Evolutionary conservation across 2,888 invertebrate species (phyloP).

Genomic region (Saturnia japonica): DNA sequence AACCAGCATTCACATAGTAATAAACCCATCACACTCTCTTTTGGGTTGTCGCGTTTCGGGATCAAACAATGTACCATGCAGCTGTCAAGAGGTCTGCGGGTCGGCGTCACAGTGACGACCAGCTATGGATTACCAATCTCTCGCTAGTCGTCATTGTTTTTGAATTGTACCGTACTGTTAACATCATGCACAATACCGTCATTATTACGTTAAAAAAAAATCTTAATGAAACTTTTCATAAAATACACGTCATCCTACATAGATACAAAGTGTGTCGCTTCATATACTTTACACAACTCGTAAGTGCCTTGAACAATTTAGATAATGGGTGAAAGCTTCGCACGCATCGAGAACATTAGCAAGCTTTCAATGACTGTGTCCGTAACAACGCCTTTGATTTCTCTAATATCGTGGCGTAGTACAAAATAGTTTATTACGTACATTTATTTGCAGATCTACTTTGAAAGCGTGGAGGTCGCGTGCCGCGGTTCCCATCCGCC

Average conservation of each 20-base stretch:
- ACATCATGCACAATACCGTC: no score
- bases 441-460: slow-evolving; percentile 69
- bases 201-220: no score
- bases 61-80: no score
- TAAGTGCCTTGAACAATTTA: slow-evolving; percentile 74
- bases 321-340: slow-evolving; percentile 65
- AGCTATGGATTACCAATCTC: no score
- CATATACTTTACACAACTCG: slow-evolving; percentile 40
- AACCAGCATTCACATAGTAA: no score
- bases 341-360: slow-evolving; percentile 52
- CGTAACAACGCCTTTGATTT: slow-evolving; percentile 54
- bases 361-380: slow-evolving; percentile 54
- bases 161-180: no score
- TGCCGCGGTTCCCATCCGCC: slow-evolving; percentile 70
- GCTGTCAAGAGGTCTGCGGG: no score
- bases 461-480: slow-evolving; percentile 59
- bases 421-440: slow-evolving; percentile 66
- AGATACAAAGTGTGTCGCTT: slow-evolving; percentile 42
- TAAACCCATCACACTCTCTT: no score
- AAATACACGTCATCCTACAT: slow-evolving; percentile 38
- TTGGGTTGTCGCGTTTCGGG: no score
- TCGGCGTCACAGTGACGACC: no score
- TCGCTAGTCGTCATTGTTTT: no score
- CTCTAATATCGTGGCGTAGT: slow-evolving; percentile 54
- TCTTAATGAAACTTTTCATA: slow-evolving; percentile 33